Conservation (phyloP, 2,113 vertebrate species). For the Colinus virginianus region DNA sequence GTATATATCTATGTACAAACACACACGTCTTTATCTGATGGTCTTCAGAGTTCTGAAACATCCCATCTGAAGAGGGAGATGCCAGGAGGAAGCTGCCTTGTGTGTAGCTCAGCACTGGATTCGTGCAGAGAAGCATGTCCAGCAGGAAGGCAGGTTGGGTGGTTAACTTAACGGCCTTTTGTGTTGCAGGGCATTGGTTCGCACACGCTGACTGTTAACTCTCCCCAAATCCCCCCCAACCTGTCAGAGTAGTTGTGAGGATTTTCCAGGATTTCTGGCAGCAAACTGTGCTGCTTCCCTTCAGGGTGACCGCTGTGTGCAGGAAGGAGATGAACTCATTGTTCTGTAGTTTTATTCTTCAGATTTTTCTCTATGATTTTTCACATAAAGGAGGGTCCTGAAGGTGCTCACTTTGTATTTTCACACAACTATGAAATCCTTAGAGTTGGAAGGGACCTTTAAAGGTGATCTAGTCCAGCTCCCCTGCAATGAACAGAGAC, state of each 20-base stretch:
- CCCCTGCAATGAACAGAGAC: too few relatives aligned
- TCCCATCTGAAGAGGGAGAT: slow-evolving; percentile 32
- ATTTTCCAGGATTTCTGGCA: neutral
- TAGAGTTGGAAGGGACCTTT: too few relatives aligned
- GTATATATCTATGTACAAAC: slow-evolving; percentile 75
- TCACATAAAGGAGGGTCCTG: neutral
- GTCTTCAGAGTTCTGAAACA: neutral
- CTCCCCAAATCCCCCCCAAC: neutral
- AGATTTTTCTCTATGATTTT: neutral
- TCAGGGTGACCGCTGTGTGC: neutral
- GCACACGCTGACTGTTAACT: slow-evolving; percentile 34
- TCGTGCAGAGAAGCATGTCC: slow-evolving; percentile 28
- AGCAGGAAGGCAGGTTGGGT: slow-evolving; percentile 34
- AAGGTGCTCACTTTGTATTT: neutral
- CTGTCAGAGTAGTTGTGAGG: neutral
- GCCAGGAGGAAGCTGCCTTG: slow-evolving; percentile 26
- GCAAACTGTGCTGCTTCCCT: neutral
- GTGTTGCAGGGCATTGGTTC: neutral
- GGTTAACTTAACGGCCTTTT: slow-evolving; percentile 43
- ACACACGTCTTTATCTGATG: slow-evolving; percentile 41
- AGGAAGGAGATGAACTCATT: neutral
- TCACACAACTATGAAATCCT: too few relatives aligned
- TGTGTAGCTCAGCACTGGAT: neutral
- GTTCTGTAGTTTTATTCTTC: neutral
- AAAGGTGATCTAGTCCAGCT: too few relatives aligned